Evolutionary conservation across 1,140 invertebrate species (phyloP), one percentile per base, ranked within the genome.

Genomic region (Drosophila albomicans): DNA sequence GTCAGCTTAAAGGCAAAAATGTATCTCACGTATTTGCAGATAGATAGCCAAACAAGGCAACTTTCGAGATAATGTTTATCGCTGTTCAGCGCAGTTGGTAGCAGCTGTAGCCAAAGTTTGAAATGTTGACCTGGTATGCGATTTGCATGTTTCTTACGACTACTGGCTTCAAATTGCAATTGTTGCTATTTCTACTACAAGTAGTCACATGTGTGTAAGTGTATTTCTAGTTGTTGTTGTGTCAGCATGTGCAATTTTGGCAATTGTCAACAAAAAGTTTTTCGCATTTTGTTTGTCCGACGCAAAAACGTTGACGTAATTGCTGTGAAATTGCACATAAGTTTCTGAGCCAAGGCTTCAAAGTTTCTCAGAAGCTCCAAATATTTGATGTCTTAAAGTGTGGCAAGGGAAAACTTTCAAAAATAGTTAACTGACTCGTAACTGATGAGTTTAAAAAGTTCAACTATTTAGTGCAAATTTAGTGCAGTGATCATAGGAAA

Each of bases 61-160:
- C 85, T 81, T 88, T 89, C 85, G 78, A 85, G 86, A 89, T 89
- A 89, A 89, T 81, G 51, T 88, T 84, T 87, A 84, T 88, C 80
- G 75, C 79, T 82, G 82, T 65, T 69, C 78, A 73, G 62, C 63
- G 48, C 73, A 68, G 66, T 77, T 68, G 61, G 46, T 61, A 65
- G 54, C 75, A 75, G 69, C 75, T 72, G 74, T 69, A 68, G 65
- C 62, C 32, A 54, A 43, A 75, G 78, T 56, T 67, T 38, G 51
- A 79, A 65, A 78, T 82, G 78, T 72, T 88, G 84, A 88, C 84
- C 84, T 89, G 85, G 85, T 77, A 89, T 89, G 85, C 86, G 72
- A 85, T 89, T 89, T 89, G 85, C 85, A 89, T 89, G 85, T 89
- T 75, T 68, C 66, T 57, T 57, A 8, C 46, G 6, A 48, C 48